Evolutionary conservation across 2,888 invertebrate species (phyloP).

Genomic region (Tenthredo notha): DNA sequence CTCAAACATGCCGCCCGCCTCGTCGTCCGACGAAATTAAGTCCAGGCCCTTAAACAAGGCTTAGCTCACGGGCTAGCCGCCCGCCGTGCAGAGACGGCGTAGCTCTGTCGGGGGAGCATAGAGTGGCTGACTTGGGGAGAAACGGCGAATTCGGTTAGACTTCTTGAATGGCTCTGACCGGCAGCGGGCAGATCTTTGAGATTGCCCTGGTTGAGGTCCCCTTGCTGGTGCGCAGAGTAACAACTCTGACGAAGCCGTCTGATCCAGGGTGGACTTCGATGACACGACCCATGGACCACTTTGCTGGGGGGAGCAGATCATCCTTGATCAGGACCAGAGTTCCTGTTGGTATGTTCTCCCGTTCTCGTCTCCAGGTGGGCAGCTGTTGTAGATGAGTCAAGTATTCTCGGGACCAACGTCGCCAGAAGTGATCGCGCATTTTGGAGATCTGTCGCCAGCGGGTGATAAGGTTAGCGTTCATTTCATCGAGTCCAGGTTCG

Average conservation of each 20-base stretch:
- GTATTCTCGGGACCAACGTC: slow-evolving; percentile 55
- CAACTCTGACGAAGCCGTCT: slow-evolving; percentile 59
- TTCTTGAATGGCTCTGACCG: neutral
- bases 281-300: slow-evolving; percentile 59
- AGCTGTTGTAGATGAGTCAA: slow-evolving; percentile 60
- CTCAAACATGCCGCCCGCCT: no score
- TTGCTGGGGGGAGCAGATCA: slow-evolving; percentile 55
- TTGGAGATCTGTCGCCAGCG: slow-evolving; percentile 45
- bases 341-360: slow-evolving; percentile 52
- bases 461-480: slow-evolving; percentile 55
- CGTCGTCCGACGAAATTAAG: no score
- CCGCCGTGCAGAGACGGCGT: neutral
- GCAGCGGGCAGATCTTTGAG: neutral
- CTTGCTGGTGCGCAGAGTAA: neutral
- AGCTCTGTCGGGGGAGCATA: neutral
- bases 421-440: no score
- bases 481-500: slow-evolving; percentile 57
- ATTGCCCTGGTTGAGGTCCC: neutral
- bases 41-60: no score
- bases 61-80: neutral
- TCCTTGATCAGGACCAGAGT: slow-evolving; percentile 62
- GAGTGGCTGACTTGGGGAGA: no score
- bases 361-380: slow-evolving; percentile 59
- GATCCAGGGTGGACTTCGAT: slow-evolving; percentile 57
- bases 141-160: neutral